A percentile compares a stretch with the other conserved stretches of the same genome.
Evolutionary conservation across 2,113 vertebrate species (phyloP).

Genomic region (Salvelinus fontinalis): DNA sequence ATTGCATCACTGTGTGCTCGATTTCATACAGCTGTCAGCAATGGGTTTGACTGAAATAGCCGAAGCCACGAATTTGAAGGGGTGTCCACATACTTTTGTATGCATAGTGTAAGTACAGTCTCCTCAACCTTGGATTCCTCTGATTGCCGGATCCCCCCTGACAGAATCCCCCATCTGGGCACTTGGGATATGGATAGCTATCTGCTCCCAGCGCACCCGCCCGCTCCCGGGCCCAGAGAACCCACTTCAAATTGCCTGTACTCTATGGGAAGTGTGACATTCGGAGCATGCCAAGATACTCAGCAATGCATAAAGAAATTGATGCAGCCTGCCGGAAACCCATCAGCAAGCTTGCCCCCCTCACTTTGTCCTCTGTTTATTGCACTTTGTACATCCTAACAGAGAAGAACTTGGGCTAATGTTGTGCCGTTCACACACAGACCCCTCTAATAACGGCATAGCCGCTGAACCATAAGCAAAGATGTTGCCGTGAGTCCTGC

Average conservation of each 20-base stretch:
- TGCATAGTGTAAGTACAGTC: no score
- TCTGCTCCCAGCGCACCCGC: slow-evolving; percentile 9
- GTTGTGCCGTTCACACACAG: background rate
- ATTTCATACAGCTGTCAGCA: no score
- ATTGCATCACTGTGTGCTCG: no score
- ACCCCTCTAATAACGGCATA: slow-evolving; percentile 42
- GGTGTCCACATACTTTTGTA: no score
- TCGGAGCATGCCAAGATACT: slow-evolving; percentile 66
- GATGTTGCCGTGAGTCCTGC: slow-evolving; percentile 79
- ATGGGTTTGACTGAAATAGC: no score
- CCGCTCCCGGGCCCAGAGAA: slow-evolving; percentile 41
- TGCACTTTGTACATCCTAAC: background rate
- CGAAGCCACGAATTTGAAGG: no score
- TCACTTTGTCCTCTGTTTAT: slow-evolving; percentile 37
- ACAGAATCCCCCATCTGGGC: slow-evolving; percentile 7
- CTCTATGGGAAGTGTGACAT: slow-evolving; percentile 74
- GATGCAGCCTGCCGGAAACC: slow-evolving; percentile 34
- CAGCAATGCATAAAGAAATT: slow-evolving; percentile 44
- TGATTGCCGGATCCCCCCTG: no score
- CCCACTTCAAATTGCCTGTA: slow-evolving; percentile 75
- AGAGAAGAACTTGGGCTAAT: background rate
- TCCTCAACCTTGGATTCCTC: background rate
- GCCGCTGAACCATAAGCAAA: slow-evolving; percentile 70
- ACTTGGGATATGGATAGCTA: slow-evolving; percentile 42
- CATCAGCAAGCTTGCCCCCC: slow-evolving; percentile 54